Conservation (phyloP, 2,797 vertebrate genomes). For the Mus spretus region DNA sequence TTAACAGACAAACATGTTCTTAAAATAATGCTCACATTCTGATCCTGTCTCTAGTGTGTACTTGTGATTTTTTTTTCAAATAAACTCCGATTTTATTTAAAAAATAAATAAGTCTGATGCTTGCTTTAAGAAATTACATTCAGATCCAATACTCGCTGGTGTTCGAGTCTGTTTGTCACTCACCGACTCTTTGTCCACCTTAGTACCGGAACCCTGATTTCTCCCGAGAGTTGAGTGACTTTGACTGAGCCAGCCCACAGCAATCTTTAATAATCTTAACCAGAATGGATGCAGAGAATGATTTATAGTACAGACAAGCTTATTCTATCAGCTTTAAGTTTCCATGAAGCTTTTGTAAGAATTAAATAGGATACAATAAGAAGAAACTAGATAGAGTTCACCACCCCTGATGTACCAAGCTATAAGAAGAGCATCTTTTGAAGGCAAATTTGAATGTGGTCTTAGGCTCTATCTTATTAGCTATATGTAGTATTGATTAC, state of each 20-base stretch:
- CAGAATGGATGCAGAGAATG: conserved; percentile 6
- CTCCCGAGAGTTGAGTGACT: no score
- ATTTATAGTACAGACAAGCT: neutral
- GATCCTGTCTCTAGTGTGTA: neutral
- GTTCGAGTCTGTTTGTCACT: no score
- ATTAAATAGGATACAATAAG: neutral
- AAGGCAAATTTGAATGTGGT: neutral
- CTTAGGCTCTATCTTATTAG: neutral
- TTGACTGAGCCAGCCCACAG: no score
- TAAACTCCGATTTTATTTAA: neutral
- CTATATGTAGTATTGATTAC: neutral
- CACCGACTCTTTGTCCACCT: no score
- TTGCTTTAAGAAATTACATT: no score
- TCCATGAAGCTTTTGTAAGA: neutral
- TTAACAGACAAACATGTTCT: neutral
- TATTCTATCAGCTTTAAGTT: neutral
- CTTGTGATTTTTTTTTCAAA: neutral
- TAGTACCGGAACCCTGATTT: no score
- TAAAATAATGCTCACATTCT: neutral
- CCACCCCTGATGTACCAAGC: neutral
- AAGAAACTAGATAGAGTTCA: conserved; percentile 9
- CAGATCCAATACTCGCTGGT: no score
- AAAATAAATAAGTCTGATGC: no score
- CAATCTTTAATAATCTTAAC: neutral
- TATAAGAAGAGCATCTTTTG: neutral